Evolutionary conservation across 2,113 vertebrate species (phyloP).

Genomic region (Sylvilagus bachmani): DNA sequence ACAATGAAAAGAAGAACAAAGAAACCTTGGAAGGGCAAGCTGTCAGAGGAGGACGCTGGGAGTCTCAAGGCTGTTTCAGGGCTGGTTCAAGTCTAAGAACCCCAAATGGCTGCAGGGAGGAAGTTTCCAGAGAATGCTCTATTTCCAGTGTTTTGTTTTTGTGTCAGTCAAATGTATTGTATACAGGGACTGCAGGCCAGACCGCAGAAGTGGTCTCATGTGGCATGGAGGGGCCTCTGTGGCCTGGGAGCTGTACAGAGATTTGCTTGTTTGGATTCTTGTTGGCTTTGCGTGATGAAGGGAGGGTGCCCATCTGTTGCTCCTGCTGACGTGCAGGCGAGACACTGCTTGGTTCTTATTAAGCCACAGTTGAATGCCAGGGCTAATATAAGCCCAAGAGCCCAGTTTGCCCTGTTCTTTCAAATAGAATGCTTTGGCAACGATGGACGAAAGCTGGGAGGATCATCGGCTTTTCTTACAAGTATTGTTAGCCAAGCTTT

Average conservation of each 20-base stretch:
- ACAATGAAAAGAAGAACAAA: slow-evolving; percentile 32
- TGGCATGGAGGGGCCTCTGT: slow-evolving; percentile 54
- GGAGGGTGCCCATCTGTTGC: slow-evolving; percentile 1
- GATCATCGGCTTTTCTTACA: background rate
- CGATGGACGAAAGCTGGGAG: background rate
- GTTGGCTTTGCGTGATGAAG: background rate
- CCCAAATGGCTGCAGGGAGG: slow-evolving; percentile 65
- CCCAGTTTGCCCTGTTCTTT: slow-evolving; percentile 19
- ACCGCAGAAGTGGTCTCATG: slow-evolving; percentile 69
- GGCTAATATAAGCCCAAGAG: background rate
- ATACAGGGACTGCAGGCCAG: slow-evolving; percentile 56
- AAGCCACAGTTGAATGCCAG: background rate
- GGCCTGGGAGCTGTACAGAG: slow-evolving; percentile 48
- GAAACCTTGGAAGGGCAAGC: slow-evolving; percentile 15
- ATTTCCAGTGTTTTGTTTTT: slow-evolving; percentile 75
- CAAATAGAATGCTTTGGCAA: background rate
- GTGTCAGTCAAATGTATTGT: slow-evolving; percentile 66
- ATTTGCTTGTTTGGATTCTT: slow-evolving; percentile 71
- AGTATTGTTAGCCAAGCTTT: background rate
- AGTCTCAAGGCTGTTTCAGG: slow-evolving; percentile 61
- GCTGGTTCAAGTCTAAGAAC: slow-evolving; percentile 63
- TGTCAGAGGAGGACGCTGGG: slow-evolving; percentile 19
- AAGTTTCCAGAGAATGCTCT: slow-evolving; percentile 80
- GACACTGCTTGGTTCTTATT: background rate
- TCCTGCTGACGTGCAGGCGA: background rate